Evolutionary conservation across 2,888 invertebrate species (phyloP), one percentile per base, ranked within the genome.

Genomic region (Rhorus exstirpatorius): DNA sequence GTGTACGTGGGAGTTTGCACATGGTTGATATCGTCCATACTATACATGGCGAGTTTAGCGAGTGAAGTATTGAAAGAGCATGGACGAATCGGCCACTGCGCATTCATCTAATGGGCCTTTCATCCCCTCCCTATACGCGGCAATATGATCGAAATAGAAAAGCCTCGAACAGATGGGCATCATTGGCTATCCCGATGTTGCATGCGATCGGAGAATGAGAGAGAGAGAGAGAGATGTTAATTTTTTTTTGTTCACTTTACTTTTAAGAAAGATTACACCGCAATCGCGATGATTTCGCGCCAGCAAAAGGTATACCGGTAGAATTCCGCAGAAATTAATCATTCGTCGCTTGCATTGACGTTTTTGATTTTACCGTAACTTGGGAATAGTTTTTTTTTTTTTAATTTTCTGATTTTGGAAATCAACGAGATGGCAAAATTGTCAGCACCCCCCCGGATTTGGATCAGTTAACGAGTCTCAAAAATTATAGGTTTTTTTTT

Each of bases 1-100:
- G 46, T n/a, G n/a, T 78, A 78, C 79, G 82, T 82, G 82, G 82
- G 82, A 82, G 82, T 82, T 74, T 79, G 74, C 82, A 82, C 70
- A 79, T 82, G 82, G 82, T 44, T 75, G 74, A 78, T 79, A 79
- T 82, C 70, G 70, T n/a, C 44, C 53, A 61, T 63, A 26, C 41
- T 17, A 24, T 67, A 44, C 3, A 26, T 31, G 35, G 14, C 24
- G 17, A 78, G n/a, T n/a, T n/a, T n/a, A 75, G 8, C 21, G 61
- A 70, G 46, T 53, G 53, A 61, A 72, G 44, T 58, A 79, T 26
- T 49, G 71, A 68, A 38, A 61, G 67, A 68, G 74, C 41, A 14
- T 51, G 63, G 63, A 53, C 49, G 72, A 82, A 74, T 82, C 74
- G 55, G 49, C 68, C 70, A 44, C 58, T n/a, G n/a, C 70, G 38